Conservation (phyloP, 2,888 invertebrate genomes). For the Rhagonycha fulva region DNA sequence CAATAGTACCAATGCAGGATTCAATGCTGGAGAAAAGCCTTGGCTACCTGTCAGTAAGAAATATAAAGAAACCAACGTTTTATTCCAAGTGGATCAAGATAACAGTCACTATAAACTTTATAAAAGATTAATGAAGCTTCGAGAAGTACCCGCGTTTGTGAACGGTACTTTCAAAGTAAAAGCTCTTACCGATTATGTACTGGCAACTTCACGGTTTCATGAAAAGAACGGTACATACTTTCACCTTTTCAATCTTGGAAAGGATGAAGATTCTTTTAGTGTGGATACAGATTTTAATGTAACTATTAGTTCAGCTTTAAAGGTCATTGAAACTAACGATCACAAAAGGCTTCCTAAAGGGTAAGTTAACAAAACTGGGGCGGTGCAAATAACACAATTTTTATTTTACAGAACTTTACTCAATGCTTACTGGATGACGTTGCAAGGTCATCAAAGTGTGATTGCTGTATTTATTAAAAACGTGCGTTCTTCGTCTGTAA, state of each 20-base stretch:
- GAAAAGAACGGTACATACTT: conserved; percentile 3
- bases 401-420: conserved; percentile 52
- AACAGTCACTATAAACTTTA: conserved; percentile 69
- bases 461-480: background rate
- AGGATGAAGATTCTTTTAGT: conserved; percentile 32
- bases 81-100: conserved; percentile 51
- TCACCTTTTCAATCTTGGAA: conserved; percentile 53
- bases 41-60: conserved; percentile 74
- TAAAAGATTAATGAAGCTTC: background rate
- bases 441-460: conserved; percentile 52
- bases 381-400: conserved; percentile 14
- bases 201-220: conserved; percentile 22
- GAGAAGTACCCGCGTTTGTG: conserved; percentile 46
- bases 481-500: background rate
- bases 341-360: background rate
- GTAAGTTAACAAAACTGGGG: conserved; percentile 16
- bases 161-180: background rate
- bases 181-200: conserved; percentile 14
- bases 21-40: conserved; percentile 54
- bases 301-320: background rate
- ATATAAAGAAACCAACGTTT: conserved; percentile 64
- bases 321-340: conserved; percentile 18
- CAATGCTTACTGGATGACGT: conserved; percentile 46
- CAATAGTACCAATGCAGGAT: conserved; percentile 63
- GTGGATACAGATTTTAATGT: conserved; percentile 42